Base-by-base conservation (phyloP, 2,888 invertebrate genomes). In the Myopa tessellatipennis region DNA sequence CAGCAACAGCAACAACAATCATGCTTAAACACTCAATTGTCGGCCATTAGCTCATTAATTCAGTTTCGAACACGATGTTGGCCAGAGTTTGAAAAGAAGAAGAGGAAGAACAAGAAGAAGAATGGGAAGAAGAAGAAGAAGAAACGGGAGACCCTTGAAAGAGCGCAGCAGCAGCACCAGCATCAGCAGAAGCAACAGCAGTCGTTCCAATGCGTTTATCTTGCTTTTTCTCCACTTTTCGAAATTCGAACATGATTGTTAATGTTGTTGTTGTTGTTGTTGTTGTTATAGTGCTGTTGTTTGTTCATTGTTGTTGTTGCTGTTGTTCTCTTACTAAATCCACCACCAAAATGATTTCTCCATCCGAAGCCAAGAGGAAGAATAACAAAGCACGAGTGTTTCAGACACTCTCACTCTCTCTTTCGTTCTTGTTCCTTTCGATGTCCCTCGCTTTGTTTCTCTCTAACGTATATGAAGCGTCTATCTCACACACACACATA, bases 31-130 rank as follows among this genome's bases (percentile, higher is more conserved):
- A 63, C 70, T 68, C 76, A 71, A 70, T 76, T 63, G 77, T 77
- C 77, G 77, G 77, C 77, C 77, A 77, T 77, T 77, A 74, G 61
- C 74, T 77, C 74, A 77, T 77, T 77, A 77, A 77, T 77, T 71
- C 65, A 34, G 40, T 55, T 70, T 70, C 76, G 76, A 76, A 70
- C n/a, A 34, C 73, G 60, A 38, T 36, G 34, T 52, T 26, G 61
- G 38, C 38, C 45, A 50, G 67, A 65, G 68, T 58, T 8, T 6
- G 55, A 16, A 45, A 3, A 45, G 6, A 45, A 45, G 0, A 45
- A 45, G 45, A 45, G 3, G 45, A 45, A 45, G 45, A 1, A 1
- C 0, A 45, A 26, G 26, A 2, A 26, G 26, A 26, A 65, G 68
- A 58, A n/a, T 4, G 55, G 4, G 10, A 45, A 45, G 6, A 45